Base-by-base conservation (phyloP, 1,140 invertebrate species). In the Drosophila tropicalis region DNA sequence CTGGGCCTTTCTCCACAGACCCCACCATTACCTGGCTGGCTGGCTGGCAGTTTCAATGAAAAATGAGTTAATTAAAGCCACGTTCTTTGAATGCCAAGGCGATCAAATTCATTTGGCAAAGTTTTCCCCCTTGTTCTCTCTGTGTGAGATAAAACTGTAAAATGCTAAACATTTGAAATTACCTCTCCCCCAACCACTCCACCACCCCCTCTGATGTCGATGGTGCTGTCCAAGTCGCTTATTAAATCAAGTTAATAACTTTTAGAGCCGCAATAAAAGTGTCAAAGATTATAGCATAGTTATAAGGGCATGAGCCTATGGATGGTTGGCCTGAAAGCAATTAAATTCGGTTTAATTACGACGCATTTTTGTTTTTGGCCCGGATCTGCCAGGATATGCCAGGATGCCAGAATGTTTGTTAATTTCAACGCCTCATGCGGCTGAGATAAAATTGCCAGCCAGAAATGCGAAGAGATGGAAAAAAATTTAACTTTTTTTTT, bases 221-320 rank as follows among this genome's bases (percentile, higher is more conserved):
- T 19, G 39, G 10, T 51, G 72, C 66, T 73, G 70, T 68, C 72
- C 70, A 72, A 80, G 80, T 41, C 72, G 84, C 84, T 91, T 91
- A 91, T 91, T 91, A 91, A 91, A 91, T 91, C 89, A 91, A 90
- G 78, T 91, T 91, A 90, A 91, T 89, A 91, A 91, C 89, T 91
- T 91, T 81, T 81, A 84, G 79, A 81, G 73, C 76, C 72, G 89
- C 85, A 91, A 91, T 91, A 91, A 91, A 91, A 91, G 85, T 91
- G 89, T 91, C 89, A 91, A 84, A 91, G 82, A 91, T 91, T 90
- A 90, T 85, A 73, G 84, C 84, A 89, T 81, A 89, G 85, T 90
- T 89, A 90, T 79, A 84, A 72, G 80, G 70, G 61, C 41, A 5
- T 13, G 36, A n/a, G 34, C 7, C 54, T 47, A 29, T 44, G 7